phyloP scores from a whole-genome alignment of 1,140 invertebrate species.

The Ganaspis sp. region DNA sequence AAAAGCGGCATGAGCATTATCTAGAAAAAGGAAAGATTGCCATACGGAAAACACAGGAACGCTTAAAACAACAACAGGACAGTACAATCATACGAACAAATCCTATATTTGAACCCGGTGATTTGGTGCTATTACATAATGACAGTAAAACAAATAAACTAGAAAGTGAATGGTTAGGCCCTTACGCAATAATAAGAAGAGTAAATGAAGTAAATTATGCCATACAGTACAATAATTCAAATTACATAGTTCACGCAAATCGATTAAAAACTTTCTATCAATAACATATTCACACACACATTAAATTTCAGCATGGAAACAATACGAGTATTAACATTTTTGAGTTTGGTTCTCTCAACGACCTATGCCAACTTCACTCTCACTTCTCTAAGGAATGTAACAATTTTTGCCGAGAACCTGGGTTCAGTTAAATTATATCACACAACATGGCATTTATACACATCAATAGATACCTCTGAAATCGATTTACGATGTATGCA shows the following conservation, averaged over 20 bases:
- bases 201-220: background rate
- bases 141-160: background rate
- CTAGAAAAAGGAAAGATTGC: background rate
- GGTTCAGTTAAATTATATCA: background rate
- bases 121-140: background rate
- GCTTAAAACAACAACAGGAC: background rate
- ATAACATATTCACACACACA: background rate
- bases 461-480: background rate
- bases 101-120: background rate
- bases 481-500: background rate
- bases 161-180: background rate
- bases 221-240: background rate
- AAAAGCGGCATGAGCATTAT: background rate
- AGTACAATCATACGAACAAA: background rate
- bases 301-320: background rate
- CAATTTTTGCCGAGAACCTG: background rate
- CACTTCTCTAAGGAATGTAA: background rate
- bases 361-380: background rate
- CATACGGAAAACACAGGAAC: background rate
- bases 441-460: background rate
- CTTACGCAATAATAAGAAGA: background rate
- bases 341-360: background rate
- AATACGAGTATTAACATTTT: background rate
- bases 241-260: background rate
- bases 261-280: background rate